Evolutionary conservation across 2,888 invertebrate species (phyloP), one percentile per base, ranked within the genome.

Genomic region (Drosophila parthenogenetica): DNA sequence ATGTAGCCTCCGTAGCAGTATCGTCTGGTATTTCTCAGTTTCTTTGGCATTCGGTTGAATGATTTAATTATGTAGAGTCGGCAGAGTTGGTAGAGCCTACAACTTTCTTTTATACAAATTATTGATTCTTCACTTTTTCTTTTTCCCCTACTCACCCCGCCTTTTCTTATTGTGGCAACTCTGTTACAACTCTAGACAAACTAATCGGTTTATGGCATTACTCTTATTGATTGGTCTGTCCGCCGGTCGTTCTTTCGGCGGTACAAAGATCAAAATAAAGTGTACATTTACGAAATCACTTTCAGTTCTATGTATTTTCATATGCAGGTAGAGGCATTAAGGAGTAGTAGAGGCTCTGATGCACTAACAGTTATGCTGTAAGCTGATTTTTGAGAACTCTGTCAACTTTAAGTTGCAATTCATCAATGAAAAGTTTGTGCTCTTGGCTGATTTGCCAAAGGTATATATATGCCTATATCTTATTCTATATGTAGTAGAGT

Each of bases 191-290:
- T 45, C 29, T 53, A 73, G 70, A 61, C 74, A 32, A 29, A 50
- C 73, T 89, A 89, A 89, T 88, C 88, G 89, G 88, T 79, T 81
- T 81, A 81, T 73, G 62, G 80, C 46, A 77, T 76, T 76, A 77
- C 73, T 61, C 77, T 61, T 73, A 70, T 69, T 69, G 76, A 76
- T 73, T 73, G 64, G 29, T 29, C 29, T 29, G 29, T 29, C 25
- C 29, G 29, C 29, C 8, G 29, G n/a, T n/a, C n/a, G n/a, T n/a
- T n/a, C n/a, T n/a, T n/a, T 29, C 29, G 29, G 74, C 63, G 66
- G 63, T 45, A 77, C 76, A 77, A 77, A 77, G 77, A 43, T 40
- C 60, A 46, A 65, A 49, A 76, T 66, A 72, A 69, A 55, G 61
- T 62, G 62, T 66, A 60, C 73, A 77, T 77, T 77, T 73, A 73